Percentiles rank a stretch among this genome's conserved stretches.
Evolutionary conservation across 92 coral and sea anemone genomes (phyloP).

Genomic region (Muricea muricata): DNA sequence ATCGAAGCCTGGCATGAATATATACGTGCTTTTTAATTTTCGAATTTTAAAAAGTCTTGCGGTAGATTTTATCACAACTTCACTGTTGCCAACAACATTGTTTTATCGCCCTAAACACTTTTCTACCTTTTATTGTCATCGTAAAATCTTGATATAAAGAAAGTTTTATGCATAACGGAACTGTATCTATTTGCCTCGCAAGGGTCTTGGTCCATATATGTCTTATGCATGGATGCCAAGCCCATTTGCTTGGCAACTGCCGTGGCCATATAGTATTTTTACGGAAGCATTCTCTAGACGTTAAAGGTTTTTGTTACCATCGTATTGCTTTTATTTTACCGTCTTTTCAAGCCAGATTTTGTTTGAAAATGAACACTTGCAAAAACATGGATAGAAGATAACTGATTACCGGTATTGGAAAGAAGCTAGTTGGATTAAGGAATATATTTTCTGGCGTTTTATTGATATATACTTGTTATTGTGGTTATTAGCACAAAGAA

Average conservation of each 20-base stretch:
- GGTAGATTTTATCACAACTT: background rate
- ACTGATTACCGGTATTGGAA: too few relatives aligned
- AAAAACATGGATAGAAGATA: background rate
- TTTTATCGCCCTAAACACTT: background rate
- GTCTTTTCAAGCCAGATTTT: background rate
- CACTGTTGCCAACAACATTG: background rate
- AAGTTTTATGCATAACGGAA: background rate
- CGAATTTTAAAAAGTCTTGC: background rate
- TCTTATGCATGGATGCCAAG: background rate
- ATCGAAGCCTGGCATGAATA: background rate
- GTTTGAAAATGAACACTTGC: background rate
- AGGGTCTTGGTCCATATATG: constrained; percentile 20
- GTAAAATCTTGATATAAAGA: constrained; percentile 3
- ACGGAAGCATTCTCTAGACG: constrained; percentile 16
- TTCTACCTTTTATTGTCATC: background rate
- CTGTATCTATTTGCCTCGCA: background rate
- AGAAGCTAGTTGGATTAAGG: background rate
- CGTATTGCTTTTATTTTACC: background rate
- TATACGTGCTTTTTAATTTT: background rate
- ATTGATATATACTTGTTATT: background rate
- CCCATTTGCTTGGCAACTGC: background rate
- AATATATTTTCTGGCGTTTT: background rate
- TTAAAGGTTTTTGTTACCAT: constrained; percentile 16
- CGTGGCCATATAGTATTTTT: background rate
- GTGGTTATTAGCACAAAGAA: background rate